A percentile compares a stretch with the other conserved stretches of the same genome.
Conservation (phyloP, 1,140 invertebrate genomes). For the Solenopsis fugax region DNA sequence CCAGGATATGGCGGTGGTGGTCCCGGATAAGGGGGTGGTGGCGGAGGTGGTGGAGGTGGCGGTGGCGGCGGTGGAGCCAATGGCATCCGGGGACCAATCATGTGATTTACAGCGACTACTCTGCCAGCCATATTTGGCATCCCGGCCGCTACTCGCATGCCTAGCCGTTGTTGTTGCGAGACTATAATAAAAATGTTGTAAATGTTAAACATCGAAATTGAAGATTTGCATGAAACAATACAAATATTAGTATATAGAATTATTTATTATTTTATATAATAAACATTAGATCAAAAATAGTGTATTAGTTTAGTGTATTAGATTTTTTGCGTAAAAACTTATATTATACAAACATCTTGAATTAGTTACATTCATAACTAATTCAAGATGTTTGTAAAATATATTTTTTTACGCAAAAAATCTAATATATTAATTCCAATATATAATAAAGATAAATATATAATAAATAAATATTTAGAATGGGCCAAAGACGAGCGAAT, state of each 20-base stretch:
- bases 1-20: conserved; percentile 84
- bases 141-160: conserved; percentile 81
- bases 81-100: conserved; percentile 85
- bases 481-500: no score
- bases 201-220: conserved; percentile 7
- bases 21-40: conserved; percentile 89
- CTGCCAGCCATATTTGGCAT: conserved; percentile 83
- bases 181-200: conserved; percentile 62
- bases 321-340: no score
- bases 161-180: conserved; percentile 82
- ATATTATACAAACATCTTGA: no score
- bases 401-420: conserved; percentile 12
- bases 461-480: no score
- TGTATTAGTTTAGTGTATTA: no score
- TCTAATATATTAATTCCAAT: neutral
- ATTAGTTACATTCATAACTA: neutral
- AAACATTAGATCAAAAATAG: neutral
- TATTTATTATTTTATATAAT: neutral
- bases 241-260: neutral
- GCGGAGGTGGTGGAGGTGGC: conserved; percentile 86
- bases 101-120: conserved; percentile 84
- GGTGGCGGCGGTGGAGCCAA: conserved; percentile 88
- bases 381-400: neutral
- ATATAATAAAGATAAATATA: neutral
- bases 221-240: neutral